Evolutionary conservation across 1,140 invertebrate species (phyloP).

Genomic region (Drosophila orosa): DNA sequence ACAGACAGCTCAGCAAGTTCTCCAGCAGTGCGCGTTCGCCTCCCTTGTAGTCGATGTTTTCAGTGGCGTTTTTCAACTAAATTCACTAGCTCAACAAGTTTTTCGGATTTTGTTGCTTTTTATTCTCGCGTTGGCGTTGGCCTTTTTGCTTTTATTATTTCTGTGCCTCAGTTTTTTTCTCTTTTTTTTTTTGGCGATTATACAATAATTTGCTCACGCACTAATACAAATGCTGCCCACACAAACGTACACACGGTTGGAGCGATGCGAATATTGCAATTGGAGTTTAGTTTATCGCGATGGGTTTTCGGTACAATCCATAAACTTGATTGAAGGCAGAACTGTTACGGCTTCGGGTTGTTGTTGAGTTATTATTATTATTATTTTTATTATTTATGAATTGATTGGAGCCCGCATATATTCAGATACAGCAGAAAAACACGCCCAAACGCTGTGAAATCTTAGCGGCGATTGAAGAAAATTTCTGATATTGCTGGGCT

Average conservation of each 20-base stretch:
- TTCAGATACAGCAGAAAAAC: slow-evolving; percentile 46
- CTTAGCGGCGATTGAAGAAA: slow-evolving; percentile 60
- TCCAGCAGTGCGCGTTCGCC: not conserved
- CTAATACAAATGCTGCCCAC: slow-evolving; percentile 33
- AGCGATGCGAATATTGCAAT: slow-evolving; percentile 36
- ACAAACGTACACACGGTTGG: slow-evolving; percentile 28
- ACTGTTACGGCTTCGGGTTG: slow-evolving; percentile 19
- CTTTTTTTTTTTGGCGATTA: slow-evolving; percentile 70
- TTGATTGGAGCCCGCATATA: slow-evolving; percentile 42
- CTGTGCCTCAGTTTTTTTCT: slow-evolving; percentile 18
- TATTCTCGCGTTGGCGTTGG: slow-evolving; percentile 43
- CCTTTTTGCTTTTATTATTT: slow-evolving; percentile 34
- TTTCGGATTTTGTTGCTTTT: slow-evolving; percentile 24
- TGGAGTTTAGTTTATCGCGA: slow-evolving; percentile 12
- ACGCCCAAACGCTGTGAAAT: slow-evolving; percentile 81
- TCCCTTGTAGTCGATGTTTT: slow-evolving; percentile 7
- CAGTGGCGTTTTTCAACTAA: slow-evolving; percentile 1
- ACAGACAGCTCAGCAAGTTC: slow-evolving; percentile 8
- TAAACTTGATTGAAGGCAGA: slow-evolving; percentile 21
- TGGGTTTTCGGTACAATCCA: slow-evolving; percentile 17
- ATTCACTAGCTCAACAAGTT: slow-evolving; percentile 36
- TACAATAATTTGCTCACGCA: slow-evolving; percentile 73
- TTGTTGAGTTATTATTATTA: slow-evolving; percentile 6
- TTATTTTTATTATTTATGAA: slow-evolving; percentile 29
- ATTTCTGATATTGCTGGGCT: slow-evolving; percentile 39